These are phyloP conservation scores for Pegoplata infirma DNA, from an alignment of 2,888 invertebrate genomes.

Conservation along the genomic window DNA sequence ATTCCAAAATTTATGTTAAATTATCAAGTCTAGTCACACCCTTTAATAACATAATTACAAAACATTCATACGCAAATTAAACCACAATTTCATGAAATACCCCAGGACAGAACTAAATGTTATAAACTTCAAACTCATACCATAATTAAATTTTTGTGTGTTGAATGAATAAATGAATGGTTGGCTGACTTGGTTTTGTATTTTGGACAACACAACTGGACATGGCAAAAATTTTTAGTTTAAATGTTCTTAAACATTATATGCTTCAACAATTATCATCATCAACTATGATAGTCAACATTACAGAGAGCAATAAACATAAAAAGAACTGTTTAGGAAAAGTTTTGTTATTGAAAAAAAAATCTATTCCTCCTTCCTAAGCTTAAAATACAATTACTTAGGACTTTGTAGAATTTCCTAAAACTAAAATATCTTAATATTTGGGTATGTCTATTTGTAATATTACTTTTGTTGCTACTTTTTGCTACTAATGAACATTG, in stretches of 20 bases:
- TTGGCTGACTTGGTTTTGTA: not conserved
- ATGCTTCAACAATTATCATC: not conserved
- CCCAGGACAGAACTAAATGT: not conserved
- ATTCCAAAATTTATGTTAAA: not conserved
- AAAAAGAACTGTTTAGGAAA: not conserved
- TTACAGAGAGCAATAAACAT: not conserved
- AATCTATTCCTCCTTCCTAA: not conserved
- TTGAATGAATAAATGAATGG: too few relatives aligned
- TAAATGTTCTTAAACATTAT: not conserved
- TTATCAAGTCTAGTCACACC: slow-evolving; percentile 48
- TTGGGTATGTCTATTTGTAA: not conserved
- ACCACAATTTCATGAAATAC: slow-evolving; percentile 32
- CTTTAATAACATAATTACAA: slow-evolving; percentile 41
- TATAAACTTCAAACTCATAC: not conserved
- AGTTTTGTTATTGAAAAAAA: not conserved
- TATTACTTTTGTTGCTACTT: not conserved
- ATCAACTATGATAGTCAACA: too few relatives aligned
- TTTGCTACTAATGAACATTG: not conserved
- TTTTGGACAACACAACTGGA: not conserved
- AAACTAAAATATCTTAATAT: not conserved
- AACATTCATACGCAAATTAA: slow-evolving; percentile 53
- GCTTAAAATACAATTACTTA: not conserved
- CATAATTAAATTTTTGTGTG: not conserved
- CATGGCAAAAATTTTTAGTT: not conserved
- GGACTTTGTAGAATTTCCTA: not conserved